phyloP scores from a whole-genome alignment of 2,888 invertebrate genomes.

The Diadegma fenestrale region DNA sequence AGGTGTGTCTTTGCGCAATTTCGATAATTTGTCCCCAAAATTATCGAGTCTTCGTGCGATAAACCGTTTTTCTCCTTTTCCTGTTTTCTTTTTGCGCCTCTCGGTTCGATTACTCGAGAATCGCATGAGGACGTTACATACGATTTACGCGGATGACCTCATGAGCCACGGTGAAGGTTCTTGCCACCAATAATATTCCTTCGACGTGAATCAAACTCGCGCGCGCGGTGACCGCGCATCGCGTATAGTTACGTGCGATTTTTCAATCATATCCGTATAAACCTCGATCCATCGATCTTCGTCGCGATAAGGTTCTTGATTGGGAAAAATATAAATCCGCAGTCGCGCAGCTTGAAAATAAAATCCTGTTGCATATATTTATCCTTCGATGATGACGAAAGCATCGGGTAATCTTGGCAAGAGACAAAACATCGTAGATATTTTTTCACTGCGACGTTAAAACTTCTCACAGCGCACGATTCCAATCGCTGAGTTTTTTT shows the following conservation, averaged over 20 bases:
- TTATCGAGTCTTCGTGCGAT: too few species aligned
- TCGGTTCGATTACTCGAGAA: constrained; percentile 28
- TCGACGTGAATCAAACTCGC: constrained; percentile 15
- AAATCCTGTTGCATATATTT: constrained; percentile 30
- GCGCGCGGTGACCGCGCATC: constrained; percentile 1
- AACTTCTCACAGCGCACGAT: constrained; percentile 9
- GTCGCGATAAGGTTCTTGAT: constrained; percentile 26
- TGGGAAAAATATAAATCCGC: background rate
- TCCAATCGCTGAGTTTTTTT: constrained; percentile 17
- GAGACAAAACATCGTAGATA: background rate
- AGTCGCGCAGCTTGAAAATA: constrained; percentile 1
- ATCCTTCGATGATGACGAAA: constrained; percentile 25
- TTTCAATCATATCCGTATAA: constrained; percentile 23
- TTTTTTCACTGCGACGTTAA: constrained; percentile 9
- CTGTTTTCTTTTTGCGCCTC: background rate
- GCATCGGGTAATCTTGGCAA: constrained; percentile 10
- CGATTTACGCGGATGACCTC: constrained; percentile 55
- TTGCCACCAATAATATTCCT: constrained; percentile 39
- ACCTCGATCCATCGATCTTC: constrained; percentile 31
- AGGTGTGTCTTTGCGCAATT: background rate
- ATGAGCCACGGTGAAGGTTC: constrained; percentile 61
- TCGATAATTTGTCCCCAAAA: background rate
- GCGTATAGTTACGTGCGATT: background rate
- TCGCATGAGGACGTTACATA: constrained; percentile 30
- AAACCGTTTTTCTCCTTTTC: background rate